Evolutionary conservation across 2,113 vertebrate species (phyloP).

Genomic region (Tiliqua scincoides): DNA sequence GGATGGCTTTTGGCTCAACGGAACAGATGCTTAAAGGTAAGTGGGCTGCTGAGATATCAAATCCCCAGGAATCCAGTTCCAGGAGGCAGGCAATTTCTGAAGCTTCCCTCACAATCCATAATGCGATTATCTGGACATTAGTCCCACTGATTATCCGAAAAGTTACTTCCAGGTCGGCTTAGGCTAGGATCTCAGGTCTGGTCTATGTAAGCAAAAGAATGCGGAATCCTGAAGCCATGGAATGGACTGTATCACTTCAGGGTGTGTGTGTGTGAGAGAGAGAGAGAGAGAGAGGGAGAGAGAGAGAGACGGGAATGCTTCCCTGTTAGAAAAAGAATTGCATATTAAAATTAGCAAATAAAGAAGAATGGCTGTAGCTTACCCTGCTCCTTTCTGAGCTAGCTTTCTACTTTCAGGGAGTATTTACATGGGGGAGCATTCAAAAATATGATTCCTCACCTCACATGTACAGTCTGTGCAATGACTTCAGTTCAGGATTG

Average conservation of each 20-base stretch:
- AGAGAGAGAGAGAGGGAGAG: too few relatives aligned
- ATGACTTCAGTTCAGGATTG: not conserved
- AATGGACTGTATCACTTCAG: not conserved
- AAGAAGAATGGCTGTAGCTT: not conserved
- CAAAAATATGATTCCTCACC: not conserved
- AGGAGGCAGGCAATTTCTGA: not conserved
- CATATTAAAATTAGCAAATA: not conserved
- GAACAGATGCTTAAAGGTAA: constrained; percentile 15
- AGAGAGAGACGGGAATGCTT: too few relatives aligned
- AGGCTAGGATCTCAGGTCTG: not conserved
- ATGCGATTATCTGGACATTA: not conserved
- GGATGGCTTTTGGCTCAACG: accelerated
- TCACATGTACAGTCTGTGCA: not conserved
- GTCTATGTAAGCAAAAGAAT: not conserved
- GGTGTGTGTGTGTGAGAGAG: not conserved
- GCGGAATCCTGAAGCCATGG: not conserved
- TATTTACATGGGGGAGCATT: not conserved
- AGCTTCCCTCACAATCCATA: not conserved
- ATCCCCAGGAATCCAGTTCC: not conserved
- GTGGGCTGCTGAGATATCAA: accelerated
- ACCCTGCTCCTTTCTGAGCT: not conserved
- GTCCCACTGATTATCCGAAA: not conserved
- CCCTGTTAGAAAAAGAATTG: not conserved
- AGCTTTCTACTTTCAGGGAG: too few relatives aligned
- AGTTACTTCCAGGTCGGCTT: not conserved